These are phyloP conservation scores for Bagarius yarrelli DNA, from an alignment of 2,113 vertebrate species.

Conservation along the genomic window DNA sequence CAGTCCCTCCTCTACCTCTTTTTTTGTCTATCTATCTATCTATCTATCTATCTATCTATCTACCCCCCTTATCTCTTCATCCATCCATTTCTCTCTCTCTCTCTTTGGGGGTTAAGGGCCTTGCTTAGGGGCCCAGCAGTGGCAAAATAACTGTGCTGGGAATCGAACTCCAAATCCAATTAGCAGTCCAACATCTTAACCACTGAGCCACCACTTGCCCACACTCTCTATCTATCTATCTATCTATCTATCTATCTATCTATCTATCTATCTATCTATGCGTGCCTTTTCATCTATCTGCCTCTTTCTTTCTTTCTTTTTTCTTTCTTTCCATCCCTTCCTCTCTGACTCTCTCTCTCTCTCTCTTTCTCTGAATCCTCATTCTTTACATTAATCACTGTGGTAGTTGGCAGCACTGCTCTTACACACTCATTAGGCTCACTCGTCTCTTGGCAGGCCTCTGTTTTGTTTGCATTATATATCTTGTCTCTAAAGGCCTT, in stretches of 20 bases:
- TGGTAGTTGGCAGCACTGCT: not conserved
- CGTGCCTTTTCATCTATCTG: not conserved
- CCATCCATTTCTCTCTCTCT: too few species aligned
- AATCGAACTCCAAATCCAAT: too few species aligned
- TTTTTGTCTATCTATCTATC: not conserved
- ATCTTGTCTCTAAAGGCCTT: slow-evolving; percentile 18
- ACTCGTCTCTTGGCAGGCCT: not conserved
- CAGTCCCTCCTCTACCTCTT: not conserved
- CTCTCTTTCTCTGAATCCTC: not conserved
- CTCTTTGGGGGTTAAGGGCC: too few species aligned
- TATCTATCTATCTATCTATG: not conserved
- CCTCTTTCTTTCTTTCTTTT: not conserved
- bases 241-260: not conserved
- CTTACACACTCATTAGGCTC: slow-evolving; percentile 8
- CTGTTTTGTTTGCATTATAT: slow-evolving; percentile 14
- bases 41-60: not conserved
- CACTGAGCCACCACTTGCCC: too few species aligned
- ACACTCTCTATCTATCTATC: not conserved
- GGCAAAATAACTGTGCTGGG: too few species aligned
- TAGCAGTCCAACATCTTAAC: too few species aligned
- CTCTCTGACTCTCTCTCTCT: not conserved
- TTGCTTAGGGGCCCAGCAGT: too few species aligned
- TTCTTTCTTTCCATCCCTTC: too few species aligned
- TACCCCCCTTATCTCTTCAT: too few species aligned
- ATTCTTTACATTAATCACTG: not conserved